Evolutionary conservation across 2,888 invertebrate genomes (phyloP).

Genomic region (Dasypogon diadema): DNA sequence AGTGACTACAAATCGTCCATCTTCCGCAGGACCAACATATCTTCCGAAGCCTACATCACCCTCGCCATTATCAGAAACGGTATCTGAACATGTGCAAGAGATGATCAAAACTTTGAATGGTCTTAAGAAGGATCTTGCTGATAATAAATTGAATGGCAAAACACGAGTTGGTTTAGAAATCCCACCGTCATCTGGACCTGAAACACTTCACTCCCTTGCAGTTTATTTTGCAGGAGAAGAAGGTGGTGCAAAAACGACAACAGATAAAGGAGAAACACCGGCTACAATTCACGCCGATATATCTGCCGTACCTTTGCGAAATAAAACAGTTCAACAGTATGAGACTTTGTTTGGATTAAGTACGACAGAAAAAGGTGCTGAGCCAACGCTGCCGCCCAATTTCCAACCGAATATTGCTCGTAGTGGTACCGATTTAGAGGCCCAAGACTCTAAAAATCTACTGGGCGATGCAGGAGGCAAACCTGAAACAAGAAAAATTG

Average conservation of each 20-base stretch:
- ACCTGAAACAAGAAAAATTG: conserved; percentile 81
- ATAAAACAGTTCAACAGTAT: conserved; percentile 66
- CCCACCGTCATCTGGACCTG: conserved; percentile 81
- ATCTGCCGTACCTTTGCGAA: conserved; percentile 71
- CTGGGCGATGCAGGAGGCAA: conserved; percentile 70
- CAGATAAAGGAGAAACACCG: conserved; percentile 68
- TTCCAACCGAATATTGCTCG: conserved; percentile 39
- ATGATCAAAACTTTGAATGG: conserved; percentile 77
- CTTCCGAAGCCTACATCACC: conserved; percentile 39
- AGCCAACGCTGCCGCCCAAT: conserved; percentile 70
- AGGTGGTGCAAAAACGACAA: conserved; percentile 63
- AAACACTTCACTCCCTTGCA: conserved; percentile 82
- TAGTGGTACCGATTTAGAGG: conserved; percentile 70
- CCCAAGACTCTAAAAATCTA: conserved; percentile 76
- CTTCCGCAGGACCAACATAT: conserved; percentile 58
- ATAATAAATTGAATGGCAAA: conserved; percentile 69
- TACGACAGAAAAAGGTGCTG: conserved; percentile 55
- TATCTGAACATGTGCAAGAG: conserved; percentile 77
- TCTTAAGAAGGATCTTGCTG: conserved; percentile 67
- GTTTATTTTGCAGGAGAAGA: conserved; percentile 78
- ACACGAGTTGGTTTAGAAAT: conserved; percentile 76
- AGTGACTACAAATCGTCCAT: conserved; percentile 59
- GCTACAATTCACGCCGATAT: conserved; percentile 58
- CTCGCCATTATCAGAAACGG: conserved; percentile 65
- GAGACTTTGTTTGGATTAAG: conserved; percentile 63